Evolutionary conservation across 2,113 vertebrate species (phyloP).

Genomic region (Megatriorchis doriae): DNA sequence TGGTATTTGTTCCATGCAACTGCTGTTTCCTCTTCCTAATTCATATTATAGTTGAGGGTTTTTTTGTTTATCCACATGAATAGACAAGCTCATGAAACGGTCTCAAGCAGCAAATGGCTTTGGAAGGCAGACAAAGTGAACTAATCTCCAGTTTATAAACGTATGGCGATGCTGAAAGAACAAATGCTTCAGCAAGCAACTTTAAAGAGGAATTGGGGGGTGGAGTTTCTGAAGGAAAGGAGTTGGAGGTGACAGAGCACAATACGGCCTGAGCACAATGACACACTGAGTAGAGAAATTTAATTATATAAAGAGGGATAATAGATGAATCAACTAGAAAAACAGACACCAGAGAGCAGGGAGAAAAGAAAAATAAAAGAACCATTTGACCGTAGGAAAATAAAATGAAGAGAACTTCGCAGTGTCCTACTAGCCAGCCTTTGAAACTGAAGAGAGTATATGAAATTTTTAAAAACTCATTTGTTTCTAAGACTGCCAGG

Average conservation of each 20-base stretch:
- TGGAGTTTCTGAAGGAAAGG: constrained; percentile 28
- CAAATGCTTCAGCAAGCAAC: constrained; percentile 52
- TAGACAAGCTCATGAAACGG: constrained; percentile 59
- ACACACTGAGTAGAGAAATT: constrained; percentile 45
- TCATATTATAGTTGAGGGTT: constrained; percentile 5
- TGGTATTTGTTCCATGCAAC: constrained; percentile 23
- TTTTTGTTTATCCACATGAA: constrained; percentile 61
- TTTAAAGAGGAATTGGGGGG: constrained; percentile 49
- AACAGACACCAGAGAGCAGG: constrained; percentile 41
- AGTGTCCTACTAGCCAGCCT: not conserved
- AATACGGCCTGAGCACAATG: constrained; percentile 34
- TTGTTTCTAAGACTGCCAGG: constrained; percentile 1
- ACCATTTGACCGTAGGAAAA: not conserved
- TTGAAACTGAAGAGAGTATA: not conserved
- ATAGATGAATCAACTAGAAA: constrained; percentile 59
- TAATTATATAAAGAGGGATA: constrained; percentile 50
- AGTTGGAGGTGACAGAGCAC: constrained; percentile 32
- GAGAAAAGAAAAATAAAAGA: constrained; percentile 39
- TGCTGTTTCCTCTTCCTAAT: constrained; percentile 45
- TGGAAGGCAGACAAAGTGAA: constrained; percentile 65
- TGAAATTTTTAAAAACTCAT: not conserved
- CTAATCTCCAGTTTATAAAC: constrained; percentile 65
- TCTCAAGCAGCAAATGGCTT: constrained; percentile 63
- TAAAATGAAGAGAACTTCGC: not conserved
- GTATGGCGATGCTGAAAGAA: constrained; percentile 44